Conservation (phyloP, 1,140 invertebrate species). For the Chymomyza costata region DNA sequence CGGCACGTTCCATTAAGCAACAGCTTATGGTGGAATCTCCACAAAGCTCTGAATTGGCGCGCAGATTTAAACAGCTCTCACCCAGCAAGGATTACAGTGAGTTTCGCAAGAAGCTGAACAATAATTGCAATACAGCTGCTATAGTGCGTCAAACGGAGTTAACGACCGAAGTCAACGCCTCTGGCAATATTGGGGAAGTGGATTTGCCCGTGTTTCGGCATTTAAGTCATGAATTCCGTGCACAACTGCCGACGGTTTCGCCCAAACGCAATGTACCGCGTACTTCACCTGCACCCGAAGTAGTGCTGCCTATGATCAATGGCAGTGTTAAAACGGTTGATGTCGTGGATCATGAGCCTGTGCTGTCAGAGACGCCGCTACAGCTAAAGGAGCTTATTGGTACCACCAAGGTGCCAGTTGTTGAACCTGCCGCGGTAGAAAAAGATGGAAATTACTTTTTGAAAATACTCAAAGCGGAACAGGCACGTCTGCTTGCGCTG, state of each 20-base stretch:
- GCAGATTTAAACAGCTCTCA: conserved; percentile 64
- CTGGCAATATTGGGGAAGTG: conserved; percentile 26
- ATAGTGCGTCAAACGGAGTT: conserved; percentile 11
- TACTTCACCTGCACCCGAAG: conserved; percentile 59
- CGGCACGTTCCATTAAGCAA: conserved; percentile 1
- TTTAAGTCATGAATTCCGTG: conserved; percentile 87
- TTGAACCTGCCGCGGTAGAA: not conserved
- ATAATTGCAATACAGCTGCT: conserved; percentile 67
- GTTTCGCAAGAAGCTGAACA: conserved; percentile 75
- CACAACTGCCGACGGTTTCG: conserved; percentile 84
- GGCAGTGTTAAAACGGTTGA: conserved; percentile 7
- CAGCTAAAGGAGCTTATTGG: conserved; percentile 20
- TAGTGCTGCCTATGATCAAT: conserved; percentile 1
- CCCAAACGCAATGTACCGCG: conserved; percentile 75
- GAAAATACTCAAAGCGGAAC: conserved; percentile 84
- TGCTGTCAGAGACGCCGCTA: conserved; percentile 4
- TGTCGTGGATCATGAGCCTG: conserved; percentile 45
- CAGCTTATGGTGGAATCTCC: conserved; percentile 15
- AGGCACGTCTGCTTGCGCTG: conserved; percentile 80
- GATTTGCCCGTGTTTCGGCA: conserved; percentile 86
- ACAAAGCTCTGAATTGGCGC: conserved; percentile 49
- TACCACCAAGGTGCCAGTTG: conserved; percentile 17
- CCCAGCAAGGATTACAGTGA: conserved; percentile 74
- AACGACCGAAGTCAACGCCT: not conserved
- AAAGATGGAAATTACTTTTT: conserved; percentile 87